A percentile compares a stretch with the other conserved stretches of the same genome.
These are phyloP conservation scores for Spicauda simplicius DNA, from an alignment of 2,888 invertebrate genomes.

Conservation along the genomic window DNA sequence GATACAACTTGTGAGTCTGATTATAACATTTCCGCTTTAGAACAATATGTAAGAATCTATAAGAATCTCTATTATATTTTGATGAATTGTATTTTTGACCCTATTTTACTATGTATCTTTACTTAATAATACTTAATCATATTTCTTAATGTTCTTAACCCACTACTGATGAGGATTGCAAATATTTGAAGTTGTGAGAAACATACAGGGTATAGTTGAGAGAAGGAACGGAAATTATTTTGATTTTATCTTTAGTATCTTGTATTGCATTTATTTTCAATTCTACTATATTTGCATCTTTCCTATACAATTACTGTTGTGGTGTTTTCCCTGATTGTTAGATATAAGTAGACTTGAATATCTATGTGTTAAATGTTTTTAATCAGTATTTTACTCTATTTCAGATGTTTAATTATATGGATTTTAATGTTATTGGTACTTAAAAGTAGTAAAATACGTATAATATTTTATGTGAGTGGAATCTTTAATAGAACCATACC, in stretches of 20 bases:
- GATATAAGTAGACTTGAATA: conserved; percentile 56
- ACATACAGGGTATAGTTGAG: conserved; percentile 77
- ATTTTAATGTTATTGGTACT: conserved; percentile 57
- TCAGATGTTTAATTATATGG: conserved; percentile 65
- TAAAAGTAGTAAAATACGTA: conserved; percentile 62
- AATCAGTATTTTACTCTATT: conserved; percentile 68
- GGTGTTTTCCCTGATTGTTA: conserved; percentile 59
- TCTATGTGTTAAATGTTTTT: conserved; percentile 75
- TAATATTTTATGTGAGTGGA: conserved; percentile 63
- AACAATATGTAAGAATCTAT: conserved; percentile 72
- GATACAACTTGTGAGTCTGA: conserved; percentile 76
- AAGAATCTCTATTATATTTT: conserved; percentile 80
- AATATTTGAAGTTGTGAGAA: conserved; percentile 69
- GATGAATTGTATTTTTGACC: conserved; percentile 81
- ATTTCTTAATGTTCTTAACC: conserved; percentile 53
- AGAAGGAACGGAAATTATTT: conserved; percentile 47
- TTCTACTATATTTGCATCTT: conserved; percentile 40
- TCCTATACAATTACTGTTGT: conserved; percentile 62
- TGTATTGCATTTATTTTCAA: conserved; percentile 42
- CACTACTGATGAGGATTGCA: conserved; percentile 58
- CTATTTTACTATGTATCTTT: conserved; percentile 70
- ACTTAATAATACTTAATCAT: conserved; percentile 65
- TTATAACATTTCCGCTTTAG: conserved; percentile 78
- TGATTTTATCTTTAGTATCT: conserved; percentile 21
- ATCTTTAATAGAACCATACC: conserved; percentile 28